Percentiles rank a stretch among this genome's conserved stretches.
These are phyloP conservation scores for Calliopsis andreniformis DNA, from an alignment of 1,140 invertebrate species.

Conservation along the genomic window DNA sequence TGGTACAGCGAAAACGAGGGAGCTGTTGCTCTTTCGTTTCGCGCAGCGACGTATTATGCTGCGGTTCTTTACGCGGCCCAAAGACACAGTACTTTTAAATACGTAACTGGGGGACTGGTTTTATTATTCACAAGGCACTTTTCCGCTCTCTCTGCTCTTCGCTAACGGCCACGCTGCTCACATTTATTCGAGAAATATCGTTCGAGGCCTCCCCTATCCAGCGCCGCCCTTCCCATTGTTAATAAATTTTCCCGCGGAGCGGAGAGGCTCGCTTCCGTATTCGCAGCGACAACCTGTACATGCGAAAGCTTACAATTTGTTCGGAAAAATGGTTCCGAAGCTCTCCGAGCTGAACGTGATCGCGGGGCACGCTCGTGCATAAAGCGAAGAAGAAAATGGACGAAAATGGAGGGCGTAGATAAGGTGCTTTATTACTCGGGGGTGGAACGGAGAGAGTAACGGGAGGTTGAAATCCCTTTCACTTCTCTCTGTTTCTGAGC, in stretches of 20 bases:
- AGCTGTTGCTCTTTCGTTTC: too few relatives aligned
- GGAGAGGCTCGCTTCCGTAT: background rate
- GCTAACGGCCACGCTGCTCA: background rate
- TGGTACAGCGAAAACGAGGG: too few relatives aligned
- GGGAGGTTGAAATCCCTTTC: too few relatives aligned
- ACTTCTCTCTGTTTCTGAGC: too few relatives aligned
- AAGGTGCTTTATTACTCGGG: background rate
- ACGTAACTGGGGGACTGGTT: background rate
- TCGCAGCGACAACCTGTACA: background rate
- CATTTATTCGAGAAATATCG: slow-evolving; percentile 31
- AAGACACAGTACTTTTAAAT: background rate
- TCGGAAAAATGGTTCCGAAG: background rate
- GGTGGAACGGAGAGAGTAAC: background rate
- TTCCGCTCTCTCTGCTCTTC: too few relatives aligned
- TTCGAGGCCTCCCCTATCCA: too few relatives aligned
- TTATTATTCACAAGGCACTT: slow-evolving; percentile 13
- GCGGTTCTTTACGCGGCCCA: too few relatives aligned
- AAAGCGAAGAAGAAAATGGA: background rate
- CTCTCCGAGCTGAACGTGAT: background rate
- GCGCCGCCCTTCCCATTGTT: background rate
- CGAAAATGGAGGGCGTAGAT: background rate
- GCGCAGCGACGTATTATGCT: too few relatives aligned
- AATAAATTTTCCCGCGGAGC: slow-evolving; percentile 23
- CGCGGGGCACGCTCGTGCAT: background rate
- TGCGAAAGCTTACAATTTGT: background rate